A percentile compares a stretch with the other conserved stretches of the same genome.
Evolutionary conservation across 2,113 vertebrate species (phyloP).

Genomic region (Dicerorhinus sumatrensis): DNA sequence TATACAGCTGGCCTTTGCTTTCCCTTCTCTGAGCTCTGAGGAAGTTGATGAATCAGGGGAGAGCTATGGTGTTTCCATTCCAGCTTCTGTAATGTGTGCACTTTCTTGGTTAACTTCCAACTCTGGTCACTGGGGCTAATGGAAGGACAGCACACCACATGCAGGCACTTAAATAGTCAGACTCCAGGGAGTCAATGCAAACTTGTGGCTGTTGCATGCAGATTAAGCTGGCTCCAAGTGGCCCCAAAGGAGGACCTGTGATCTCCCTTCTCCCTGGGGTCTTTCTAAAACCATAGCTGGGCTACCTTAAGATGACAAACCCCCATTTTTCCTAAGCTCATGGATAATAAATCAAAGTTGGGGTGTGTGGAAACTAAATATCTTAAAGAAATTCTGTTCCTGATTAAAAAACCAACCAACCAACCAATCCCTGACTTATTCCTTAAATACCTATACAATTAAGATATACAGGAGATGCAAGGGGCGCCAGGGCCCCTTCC

Average conservation of each 20-base stretch:
- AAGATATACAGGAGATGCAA: background rate
- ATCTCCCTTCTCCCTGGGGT: background rate
- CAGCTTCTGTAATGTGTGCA: background rate
- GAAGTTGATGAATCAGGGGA: background rate
- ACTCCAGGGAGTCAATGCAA: background rate
- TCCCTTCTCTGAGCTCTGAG: background rate
- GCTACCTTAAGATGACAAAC: background rate
- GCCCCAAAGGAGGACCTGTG: background rate
- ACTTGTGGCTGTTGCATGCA: background rate
- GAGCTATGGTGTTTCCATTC: background rate
- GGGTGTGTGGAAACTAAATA: background rate
- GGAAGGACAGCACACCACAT: background rate
- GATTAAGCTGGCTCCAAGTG: background rate
- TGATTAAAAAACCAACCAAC: background rate
- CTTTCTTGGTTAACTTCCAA: background rate
- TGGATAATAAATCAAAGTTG: background rate
- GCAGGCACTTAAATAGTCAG: background rate
- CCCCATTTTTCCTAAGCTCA: background rate
- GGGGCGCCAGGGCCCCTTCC: background rate
- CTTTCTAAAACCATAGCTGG: background rate
- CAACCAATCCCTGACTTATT: background rate
- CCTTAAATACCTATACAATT: background rate
- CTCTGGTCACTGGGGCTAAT: background rate
- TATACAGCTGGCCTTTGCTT: background rate
- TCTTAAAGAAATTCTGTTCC: constrained; percentile 41